Conservation (phyloP, 1,140 invertebrate species). For the Bemisia tabaci region DNA sequence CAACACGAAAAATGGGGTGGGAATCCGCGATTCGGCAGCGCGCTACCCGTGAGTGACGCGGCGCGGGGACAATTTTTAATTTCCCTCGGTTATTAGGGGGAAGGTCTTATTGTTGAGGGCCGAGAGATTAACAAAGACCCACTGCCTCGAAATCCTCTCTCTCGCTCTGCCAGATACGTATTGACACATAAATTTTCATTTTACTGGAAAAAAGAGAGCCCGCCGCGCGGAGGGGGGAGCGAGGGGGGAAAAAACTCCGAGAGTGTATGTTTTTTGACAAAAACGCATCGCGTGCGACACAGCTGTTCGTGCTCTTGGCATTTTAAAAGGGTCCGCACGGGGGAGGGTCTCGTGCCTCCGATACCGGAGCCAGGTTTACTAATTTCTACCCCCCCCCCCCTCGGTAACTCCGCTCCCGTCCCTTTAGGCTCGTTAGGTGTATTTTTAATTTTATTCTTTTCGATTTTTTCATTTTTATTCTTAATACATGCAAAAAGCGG, state of each 20-base stretch:
- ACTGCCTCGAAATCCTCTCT: not conserved
- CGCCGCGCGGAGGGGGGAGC: not conserved
- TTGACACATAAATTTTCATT: not conserved
- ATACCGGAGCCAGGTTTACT: not conserved
- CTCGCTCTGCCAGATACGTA: not conserved
- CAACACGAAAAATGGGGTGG: no score
- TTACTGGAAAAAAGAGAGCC: not conserved
- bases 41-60: no score
- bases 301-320: not conserved
- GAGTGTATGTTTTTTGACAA: not conserved
- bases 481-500: not conserved
- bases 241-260: not conserved
- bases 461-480: not conserved
- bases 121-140: not conserved
- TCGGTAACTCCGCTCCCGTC: not conserved
- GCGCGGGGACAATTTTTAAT: not conserved
- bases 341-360: not conserved
- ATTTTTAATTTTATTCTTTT: not conserved
- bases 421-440: not conserved
- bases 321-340: not conserved
- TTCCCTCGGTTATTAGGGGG: not conserved
- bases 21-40: no score
- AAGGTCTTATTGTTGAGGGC: not conserved
- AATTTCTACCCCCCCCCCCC: not conserved
- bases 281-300: not conserved